phyloP scores from a whole-genome alignment of 2,888 invertebrate genomes.

The Drosophila limbata region DNA sequence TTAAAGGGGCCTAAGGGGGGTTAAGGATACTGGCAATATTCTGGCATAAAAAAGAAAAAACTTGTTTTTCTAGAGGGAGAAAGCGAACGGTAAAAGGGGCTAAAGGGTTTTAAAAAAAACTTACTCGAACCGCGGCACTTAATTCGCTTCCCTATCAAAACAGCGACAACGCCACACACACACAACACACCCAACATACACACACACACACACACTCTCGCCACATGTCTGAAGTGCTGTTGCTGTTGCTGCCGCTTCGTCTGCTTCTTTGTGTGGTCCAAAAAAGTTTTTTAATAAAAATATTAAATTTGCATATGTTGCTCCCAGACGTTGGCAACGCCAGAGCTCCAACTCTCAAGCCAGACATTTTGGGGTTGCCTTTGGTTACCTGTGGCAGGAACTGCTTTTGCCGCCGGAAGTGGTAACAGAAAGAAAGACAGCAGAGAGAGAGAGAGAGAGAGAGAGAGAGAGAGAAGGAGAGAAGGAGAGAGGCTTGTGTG shows the following conservation, averaged over 20 bases:
- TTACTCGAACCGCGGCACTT: slow-evolving; percentile 67
- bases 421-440: slow-evolving; percentile 51
- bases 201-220: slow-evolving; percentile 7
- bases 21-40: slow-evolving; percentile 35
- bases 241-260: slow-evolving; percentile 20
- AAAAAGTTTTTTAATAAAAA: slow-evolving; percentile 81
- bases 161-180: slow-evolving; percentile 41
- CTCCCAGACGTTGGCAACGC: slow-evolving; percentile 48
- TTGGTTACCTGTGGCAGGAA: slow-evolving; percentile 71
- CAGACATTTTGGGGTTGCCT: slow-evolving; percentile 72
- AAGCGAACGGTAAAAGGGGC: background rate
- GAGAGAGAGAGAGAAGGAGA: background rate
- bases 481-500: slow-evolving; percentile 11
- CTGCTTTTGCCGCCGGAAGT: slow-evolving; percentile 70
- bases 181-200: slow-evolving; percentile 15
- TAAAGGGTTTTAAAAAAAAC: slow-evolving; percentile 43
- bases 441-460: slow-evolving; percentile 29
- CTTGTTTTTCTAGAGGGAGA: slow-evolving; percentile 27
- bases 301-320: slow-evolving; percentile 81
- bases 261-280: slow-evolving; percentile 62
- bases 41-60: slow-evolving; percentile 32
- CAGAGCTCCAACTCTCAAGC: slow-evolving; percentile 26
- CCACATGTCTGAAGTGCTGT: slow-evolving; percentile 26
- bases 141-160: slow-evolving; percentile 76
- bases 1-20: slow-evolving; percentile 33